phyloP scores from a whole-genome alignment of 2,797 vertebrate species.

The Etheostoma nigrum region DNA sequence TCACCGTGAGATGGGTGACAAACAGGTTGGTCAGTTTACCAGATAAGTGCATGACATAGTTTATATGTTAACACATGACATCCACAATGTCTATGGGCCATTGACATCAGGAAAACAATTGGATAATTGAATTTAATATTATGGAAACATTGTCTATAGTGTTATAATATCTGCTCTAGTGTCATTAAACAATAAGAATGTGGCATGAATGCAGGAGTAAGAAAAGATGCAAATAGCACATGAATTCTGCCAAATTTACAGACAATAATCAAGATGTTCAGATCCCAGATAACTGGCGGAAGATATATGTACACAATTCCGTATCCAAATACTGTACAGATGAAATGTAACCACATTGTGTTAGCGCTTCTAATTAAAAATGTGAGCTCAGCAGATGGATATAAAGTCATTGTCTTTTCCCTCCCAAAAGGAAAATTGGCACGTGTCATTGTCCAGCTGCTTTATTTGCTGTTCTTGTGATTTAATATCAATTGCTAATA shows the following conservation, averaged over 20 bases:
- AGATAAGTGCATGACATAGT: background rate
- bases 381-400: slow-evolving; percentile 61
- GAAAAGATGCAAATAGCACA: background rate
- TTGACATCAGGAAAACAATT: background rate
- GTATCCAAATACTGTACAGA: slow-evolving; percentile 41
- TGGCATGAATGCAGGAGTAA: background rate
- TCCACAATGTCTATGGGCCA: background rate
- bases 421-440: slow-evolving; percentile 61
- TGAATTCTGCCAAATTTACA: slow-evolving; percentile 33
- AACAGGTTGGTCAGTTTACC: background rate
- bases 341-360: slow-evolving; percentile 48
- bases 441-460: slow-evolving; percentile 67
- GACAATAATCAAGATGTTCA: slow-evolving; percentile 48
- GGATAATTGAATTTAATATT: background rate
- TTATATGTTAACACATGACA: background rate
- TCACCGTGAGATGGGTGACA: background rate
- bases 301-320: slow-evolving; percentile 15
- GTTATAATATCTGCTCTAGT: background rate
- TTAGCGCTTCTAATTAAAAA: slow-evolving; percentile 53
- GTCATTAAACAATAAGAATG: slow-evolving; percentile 1
- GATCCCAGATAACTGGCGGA: slow-evolving; percentile 12
- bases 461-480: slow-evolving; percentile 56
- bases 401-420: slow-evolving; percentile 37
- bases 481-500: slow-evolving; percentile 64
- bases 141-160: background rate